A percentile compares a stretch with the other conserved stretches of the same genome.
Evolutionary conservation across 2,113 vertebrate genomes (phyloP).

Genomic region (Emberiza fucata): DNA sequence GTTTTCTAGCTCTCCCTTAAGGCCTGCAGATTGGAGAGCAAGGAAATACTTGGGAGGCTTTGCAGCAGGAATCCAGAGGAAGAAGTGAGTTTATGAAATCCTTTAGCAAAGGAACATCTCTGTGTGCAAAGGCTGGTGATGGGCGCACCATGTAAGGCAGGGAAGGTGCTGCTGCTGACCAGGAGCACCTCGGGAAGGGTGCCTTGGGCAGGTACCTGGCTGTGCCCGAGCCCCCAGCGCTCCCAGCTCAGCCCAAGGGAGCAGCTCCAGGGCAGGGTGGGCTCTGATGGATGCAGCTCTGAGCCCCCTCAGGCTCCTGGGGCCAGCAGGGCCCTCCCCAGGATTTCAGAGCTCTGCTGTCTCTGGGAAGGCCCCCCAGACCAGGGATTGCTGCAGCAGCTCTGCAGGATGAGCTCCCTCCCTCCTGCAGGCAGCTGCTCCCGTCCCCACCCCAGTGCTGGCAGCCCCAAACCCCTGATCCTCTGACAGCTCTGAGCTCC

Average conservation of each 20-base stretch:
- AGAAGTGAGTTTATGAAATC: neutral
- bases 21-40: neutral
- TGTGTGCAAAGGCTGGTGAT: rapidly evolving
- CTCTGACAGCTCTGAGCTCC: rapidly evolving
- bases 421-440: neutral
- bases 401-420: neutral
- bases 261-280: neutral
- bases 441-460: rapidly evolving
- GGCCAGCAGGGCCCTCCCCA: neutral
- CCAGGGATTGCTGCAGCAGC: neutral
- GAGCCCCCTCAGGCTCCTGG: neutral
- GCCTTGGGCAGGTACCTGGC: neutral
- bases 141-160: neutral
- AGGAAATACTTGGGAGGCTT: neutral
- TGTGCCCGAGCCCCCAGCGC: neutral
- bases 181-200: rapidly evolving
- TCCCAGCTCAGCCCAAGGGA: neutral
- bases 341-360: neutral
- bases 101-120: neutral
- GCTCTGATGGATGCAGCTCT: neutral
- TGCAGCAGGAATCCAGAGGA: neutral
- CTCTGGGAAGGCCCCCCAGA: neutral
- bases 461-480: neutral
- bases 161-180: neutral
- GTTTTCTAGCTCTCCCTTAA: neutral